Base-by-base conservation (phyloP, 2,113 vertebrate genomes). In the Okapia johnstoni region DNA sequence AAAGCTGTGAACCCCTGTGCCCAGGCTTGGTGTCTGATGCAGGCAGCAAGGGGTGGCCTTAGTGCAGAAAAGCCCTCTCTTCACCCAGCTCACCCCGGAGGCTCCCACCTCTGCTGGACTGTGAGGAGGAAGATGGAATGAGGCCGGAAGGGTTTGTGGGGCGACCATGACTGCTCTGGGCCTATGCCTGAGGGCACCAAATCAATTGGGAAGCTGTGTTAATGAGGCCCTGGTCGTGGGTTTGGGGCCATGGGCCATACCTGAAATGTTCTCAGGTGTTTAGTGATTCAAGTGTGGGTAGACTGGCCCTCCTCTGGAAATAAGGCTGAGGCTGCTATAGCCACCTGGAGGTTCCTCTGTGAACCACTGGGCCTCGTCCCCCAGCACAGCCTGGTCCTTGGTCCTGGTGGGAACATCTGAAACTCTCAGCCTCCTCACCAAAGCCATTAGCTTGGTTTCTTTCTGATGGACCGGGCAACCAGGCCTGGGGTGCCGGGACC, bases 1-100 rank as follows among this genome's bases (percentile, higher is more conserved):
- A 58, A 88, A 93, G 43, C 63, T 5, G 0, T 30, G 1, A 70
- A 13, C 52, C 1, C 2, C n/a, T 46, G 12, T 43, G n/a, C 46
- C 61, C 10, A 1, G 46, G 77, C 10, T 14, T 17, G 19, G 28
- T 70, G 17, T 13, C 55, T 50, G 50, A n/a, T 28, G 23, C 6
- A 33, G 83, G 33, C 23, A 8, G 36, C 9, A 10, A 26, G 23
- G 63, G 46, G 7, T 33, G 30, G 25, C 9, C 12, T 52, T 7
- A 0, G 0, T 89, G 17, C 61, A 0, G 21, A 10, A 48, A 28
- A 60, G 43, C 13, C 0, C 52, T 63, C 43, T 5, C 10, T 2
- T 17, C 48, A 23, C n/a, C 30, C 14, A 4, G 1, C 43, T 5
- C 6, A 5, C 48, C 30, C 57, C 40, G 4, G 63, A 76, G n/a